These are phyloP conservation scores for Chloromyia formosa DNA, from an alignment of 2,888 invertebrate species.

Conservation along the genomic window DNA sequence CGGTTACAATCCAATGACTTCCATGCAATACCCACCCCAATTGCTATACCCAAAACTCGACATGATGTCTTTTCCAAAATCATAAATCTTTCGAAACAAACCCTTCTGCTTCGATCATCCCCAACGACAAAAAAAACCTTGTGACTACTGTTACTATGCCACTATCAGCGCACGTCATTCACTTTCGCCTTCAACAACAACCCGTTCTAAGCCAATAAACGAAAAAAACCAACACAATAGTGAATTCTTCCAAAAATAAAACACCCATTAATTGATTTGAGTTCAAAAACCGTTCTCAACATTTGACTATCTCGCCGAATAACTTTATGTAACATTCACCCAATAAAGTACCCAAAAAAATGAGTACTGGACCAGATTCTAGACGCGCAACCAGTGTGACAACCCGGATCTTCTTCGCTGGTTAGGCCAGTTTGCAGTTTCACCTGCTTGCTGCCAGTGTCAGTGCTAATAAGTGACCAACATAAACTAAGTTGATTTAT, in stretches of 20 bases:
- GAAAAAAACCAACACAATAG: neutral
- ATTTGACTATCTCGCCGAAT: neutral
- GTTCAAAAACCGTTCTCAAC: slow-evolving; percentile 3
- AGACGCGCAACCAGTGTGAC: neutral
- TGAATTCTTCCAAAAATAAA: too few relatives aligned
- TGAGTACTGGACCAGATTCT: neutral
- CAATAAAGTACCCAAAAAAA: neutral
- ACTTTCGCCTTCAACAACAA: neutral
- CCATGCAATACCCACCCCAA: too few relatives aligned
- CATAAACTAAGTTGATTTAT: too few relatives aligned
- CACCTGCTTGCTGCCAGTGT: too few relatives aligned
- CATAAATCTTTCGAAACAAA: neutral
- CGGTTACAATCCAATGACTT: too few relatives aligned
- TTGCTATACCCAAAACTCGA: too few relatives aligned
- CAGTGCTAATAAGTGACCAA: too few relatives aligned
- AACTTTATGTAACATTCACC: neutral
- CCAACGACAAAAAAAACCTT: neutral
- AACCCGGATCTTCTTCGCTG: neutral
- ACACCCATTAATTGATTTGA: neutral
- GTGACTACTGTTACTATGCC: neutral
- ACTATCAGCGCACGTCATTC: neutral
- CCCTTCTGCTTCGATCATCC: neutral
- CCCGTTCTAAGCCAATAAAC: neutral
- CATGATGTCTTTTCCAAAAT: too few relatives aligned
- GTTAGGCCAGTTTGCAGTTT: too few relatives aligned